These are phyloP conservation scores for Stigmatopora argus DNA, from an alignment of 2,113 vertebrate genomes.

Conservation along the genomic window DNA sequence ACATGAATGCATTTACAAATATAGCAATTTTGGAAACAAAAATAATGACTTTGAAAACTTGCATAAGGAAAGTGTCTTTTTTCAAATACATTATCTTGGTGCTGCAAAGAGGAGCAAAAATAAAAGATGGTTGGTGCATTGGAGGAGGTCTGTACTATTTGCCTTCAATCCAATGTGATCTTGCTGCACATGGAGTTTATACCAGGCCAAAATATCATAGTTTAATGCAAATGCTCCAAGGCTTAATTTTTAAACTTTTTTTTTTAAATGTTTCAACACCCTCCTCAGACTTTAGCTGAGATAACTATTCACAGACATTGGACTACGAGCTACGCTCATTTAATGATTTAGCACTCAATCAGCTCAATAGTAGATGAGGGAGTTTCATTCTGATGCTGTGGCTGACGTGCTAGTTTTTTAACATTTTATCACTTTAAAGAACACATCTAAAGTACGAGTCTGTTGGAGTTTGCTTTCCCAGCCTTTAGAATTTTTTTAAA, in stretches of 20 bases:
- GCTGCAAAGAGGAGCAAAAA: constrained; percentile 21
- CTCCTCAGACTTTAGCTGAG: constrained; percentile 64
- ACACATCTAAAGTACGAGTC: too few relatives aligned
- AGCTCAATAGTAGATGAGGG: constrained; percentile 55
- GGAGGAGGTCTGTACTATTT: constrained; percentile 17
- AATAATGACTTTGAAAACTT: constrained; percentile 23
- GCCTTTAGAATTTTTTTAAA: too few relatives aligned
- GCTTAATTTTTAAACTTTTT: constrained; percentile 39
- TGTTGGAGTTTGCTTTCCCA: too few relatives aligned
- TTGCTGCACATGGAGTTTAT: constrained; percentile 60
- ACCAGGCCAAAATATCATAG: constrained; percentile 63
- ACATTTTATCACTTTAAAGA: constrained; percentile 20
- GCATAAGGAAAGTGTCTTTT: constrained; percentile 15
- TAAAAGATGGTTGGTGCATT: constrained; percentile 4
- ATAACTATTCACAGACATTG: constrained; percentile 71
- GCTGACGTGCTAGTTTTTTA: constrained; percentile 27
- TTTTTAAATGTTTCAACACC: constrained; percentile 61
- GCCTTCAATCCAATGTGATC: constrained; percentile 56
- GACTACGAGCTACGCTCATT: constrained; percentile 71
- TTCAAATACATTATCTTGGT: constrained; percentile 13
- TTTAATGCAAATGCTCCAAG: constrained; percentile 67
- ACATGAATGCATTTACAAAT: constrained; percentile 32
- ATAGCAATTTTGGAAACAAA: too few relatives aligned
- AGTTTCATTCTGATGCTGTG: constrained; percentile 41
- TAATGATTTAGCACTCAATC: constrained; percentile 70